A percentile compares a stretch with the other conserved stretches of the same genome.
Evolutionary conservation across 1,140 invertebrate genomes (phyloP).

Genomic region (Heterodera schachtii): DNA sequence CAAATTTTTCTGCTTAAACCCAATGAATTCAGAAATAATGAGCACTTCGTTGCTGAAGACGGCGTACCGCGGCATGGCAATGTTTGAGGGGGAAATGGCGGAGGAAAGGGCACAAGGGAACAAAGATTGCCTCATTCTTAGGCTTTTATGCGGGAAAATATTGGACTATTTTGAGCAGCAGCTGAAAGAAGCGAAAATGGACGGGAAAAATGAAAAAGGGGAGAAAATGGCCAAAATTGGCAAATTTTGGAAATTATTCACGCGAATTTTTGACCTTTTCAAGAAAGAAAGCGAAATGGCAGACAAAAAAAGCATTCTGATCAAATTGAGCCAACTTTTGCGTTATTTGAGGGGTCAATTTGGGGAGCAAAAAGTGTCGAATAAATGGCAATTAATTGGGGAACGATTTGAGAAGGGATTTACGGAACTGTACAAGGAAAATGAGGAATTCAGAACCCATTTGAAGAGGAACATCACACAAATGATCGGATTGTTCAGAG

Average conservation of each 20-base stretch:
- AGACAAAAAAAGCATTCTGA: neutral
- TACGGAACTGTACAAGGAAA: neutral
- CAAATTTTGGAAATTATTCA: neutral
- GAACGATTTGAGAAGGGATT: neutral
- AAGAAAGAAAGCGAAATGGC: neutral
- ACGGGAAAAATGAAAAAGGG: neutral
- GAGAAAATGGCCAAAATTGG: neutral
- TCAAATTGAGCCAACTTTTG: neutral
- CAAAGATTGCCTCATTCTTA: neutral
- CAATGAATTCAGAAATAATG: neutral
- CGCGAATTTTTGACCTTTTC: neutral
- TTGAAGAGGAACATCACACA: neutral
- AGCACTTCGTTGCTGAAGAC: neutral
- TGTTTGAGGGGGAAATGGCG: neutral
- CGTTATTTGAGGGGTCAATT: neutral
- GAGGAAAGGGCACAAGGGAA: neutral
- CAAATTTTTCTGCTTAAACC: too few relatives aligned
- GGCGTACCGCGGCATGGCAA: neutral
- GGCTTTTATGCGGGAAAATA: neutral
- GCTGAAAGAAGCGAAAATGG: neutral
- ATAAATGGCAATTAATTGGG: neutral
- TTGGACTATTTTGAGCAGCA: neutral
- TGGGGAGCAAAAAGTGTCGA: neutral
- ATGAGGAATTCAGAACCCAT: neutral
- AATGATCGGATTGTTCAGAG: neutral